These are phyloP conservation scores for Pristionchus mayeri DNA, from an alignment of 2,888 invertebrate species.

Conservation along the genomic window DNA sequence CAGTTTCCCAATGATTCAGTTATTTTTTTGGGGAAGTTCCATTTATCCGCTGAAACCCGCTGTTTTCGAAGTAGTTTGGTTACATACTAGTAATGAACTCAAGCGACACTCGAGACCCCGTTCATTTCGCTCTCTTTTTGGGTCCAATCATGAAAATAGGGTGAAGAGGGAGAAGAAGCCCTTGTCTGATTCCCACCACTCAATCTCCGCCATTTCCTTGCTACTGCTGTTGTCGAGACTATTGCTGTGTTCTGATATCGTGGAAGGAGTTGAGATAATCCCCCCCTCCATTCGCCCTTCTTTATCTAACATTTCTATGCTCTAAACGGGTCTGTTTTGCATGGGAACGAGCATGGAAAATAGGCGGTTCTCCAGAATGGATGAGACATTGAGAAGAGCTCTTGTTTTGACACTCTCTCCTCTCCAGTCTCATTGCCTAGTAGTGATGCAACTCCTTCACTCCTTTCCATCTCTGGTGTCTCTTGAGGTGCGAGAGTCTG, in stretches of 20 bases:
- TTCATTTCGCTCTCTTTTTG: not conserved
- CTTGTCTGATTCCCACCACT: too few relatives aligned
- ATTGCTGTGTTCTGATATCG: not conserved
- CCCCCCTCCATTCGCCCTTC: too few relatives aligned
- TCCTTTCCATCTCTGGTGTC: not conserved
- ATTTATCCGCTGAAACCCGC: too few relatives aligned
- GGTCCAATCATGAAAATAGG: too few relatives aligned
- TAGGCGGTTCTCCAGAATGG: not conserved
- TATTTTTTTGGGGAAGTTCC: too few relatives aligned
- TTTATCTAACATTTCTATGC: too few relatives aligned
- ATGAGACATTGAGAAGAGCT: not conserved
- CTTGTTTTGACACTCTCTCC: not conserved
- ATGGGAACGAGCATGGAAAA: too few relatives aligned
- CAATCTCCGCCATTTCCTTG: not conserved
- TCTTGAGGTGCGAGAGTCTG: not conserved
- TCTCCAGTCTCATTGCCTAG: not conserved
- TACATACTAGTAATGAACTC: not conserved
- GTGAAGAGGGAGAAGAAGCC: too few relatives aligned
- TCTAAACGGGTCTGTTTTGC: too few relatives aligned
- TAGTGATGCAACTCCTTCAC: not conserved
- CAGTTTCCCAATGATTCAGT: not conserved
- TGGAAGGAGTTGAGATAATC: too few relatives aligned
- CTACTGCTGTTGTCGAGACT: not conserved
- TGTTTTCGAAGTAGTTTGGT: not conserved
- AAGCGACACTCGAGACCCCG: not conserved